Conservation (phyloP, 2,888 invertebrate species). For the Melinaea menophilus region DNA sequence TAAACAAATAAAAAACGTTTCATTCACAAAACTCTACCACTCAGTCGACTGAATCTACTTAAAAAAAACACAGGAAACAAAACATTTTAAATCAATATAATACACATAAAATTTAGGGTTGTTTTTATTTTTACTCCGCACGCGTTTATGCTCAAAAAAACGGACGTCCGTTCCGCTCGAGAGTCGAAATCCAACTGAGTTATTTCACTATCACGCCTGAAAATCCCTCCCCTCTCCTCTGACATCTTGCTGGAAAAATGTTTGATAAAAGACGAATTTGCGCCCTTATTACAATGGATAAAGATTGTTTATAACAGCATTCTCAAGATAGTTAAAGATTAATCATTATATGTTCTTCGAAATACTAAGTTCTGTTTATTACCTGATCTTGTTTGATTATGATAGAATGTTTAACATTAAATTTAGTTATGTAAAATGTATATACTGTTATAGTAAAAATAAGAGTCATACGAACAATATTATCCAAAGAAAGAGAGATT, state of each 20-base stretch:
- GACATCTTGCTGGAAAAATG: constrained; percentile 30
- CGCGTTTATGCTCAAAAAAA: background rate
- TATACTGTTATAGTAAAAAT: too few species aligned
- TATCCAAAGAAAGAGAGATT: too few species aligned
- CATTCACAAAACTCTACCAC: too few species aligned
- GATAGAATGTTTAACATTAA: constrained; percentile 15
- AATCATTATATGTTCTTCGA: constrained; percentile 30
- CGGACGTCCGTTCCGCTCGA: constrained; percentile 14
- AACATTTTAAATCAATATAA: background rate
- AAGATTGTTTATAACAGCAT: constrained; percentile 10
- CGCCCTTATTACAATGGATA: constrained; percentile 9
- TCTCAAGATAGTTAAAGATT: constrained; percentile 21
- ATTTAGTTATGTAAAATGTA: too few species aligned
- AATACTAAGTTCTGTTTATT: constrained; percentile 25
- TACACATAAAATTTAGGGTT: background rate
- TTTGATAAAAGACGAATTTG: constrained; percentile 16
- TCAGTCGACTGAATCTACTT: too few species aligned
- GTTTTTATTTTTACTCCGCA: constrained; percentile 9
- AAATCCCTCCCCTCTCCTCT: constrained; percentile 25
- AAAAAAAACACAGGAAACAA: constrained; percentile 6
- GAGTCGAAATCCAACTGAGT: constrained; percentile 23
- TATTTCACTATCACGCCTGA: constrained; percentile 18
- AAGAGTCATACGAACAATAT: too few species aligned
- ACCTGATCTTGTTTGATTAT: constrained; percentile 20
- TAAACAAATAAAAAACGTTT: too few species aligned